phyloP scores from a whole-genome alignment of 2,113 vertebrate genomes.

The Mustelus asterias region DNA sequence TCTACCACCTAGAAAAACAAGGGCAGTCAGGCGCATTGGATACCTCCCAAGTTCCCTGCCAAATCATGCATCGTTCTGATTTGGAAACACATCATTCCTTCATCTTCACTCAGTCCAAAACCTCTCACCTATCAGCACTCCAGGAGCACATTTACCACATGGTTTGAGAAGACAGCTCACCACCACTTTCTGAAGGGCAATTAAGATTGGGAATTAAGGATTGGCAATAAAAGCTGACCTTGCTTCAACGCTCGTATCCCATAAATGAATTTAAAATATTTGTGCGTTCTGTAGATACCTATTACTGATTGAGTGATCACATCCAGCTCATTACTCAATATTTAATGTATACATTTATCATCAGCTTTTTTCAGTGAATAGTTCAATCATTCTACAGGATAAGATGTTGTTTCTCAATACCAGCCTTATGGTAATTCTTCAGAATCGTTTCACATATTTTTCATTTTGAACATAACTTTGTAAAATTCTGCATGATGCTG shows the following conservation, averaged over 20 bases:
- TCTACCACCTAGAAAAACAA: background rate
- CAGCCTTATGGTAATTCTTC: background rate
- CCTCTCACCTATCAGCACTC: too few relatives aligned
- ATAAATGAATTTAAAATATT: background rate
- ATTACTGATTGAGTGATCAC: background rate
- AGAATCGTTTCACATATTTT: background rate
- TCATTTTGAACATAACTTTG: background rate
- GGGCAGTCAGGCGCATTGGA: background rate
- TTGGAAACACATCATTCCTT: background rate
- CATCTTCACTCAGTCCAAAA: background rate
- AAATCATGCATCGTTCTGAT: background rate
- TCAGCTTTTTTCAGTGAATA: background rate
- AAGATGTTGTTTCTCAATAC: background rate
- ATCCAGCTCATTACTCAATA: background rate
- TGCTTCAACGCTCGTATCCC: background rate
- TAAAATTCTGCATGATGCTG: background rate
- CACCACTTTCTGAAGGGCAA: background rate
- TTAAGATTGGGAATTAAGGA: background rate
- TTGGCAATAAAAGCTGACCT: background rate
- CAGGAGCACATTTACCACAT: background rate
- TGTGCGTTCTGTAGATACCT: background rate
- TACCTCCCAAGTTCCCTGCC: background rate
- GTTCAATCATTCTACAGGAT: background rate
- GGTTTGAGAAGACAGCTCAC: background rate
- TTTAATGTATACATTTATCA: background rate